These are phyloP conservation scores for Cyphomyrmex costatus DNA, from an alignment of 1,140 invertebrate genomes.

Conservation along the genomic window DNA sequence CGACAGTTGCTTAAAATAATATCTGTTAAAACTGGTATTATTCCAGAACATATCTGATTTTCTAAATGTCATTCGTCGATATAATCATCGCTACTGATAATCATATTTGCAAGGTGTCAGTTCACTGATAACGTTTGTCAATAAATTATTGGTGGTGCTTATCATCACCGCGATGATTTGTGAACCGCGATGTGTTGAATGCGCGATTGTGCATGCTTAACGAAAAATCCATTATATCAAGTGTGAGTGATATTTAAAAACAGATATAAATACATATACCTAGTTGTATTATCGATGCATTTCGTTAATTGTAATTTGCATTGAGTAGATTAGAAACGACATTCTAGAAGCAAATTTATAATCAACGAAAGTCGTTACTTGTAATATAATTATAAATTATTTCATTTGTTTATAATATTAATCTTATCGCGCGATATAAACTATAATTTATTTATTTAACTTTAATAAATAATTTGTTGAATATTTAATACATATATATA, in stretches of 20 bases:
- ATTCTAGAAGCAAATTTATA: background rate
- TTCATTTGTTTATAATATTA: background rate
- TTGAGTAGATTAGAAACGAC: background rate
- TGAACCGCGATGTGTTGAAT: conserved; percentile 28
- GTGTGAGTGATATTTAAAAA: conserved; percentile 12
- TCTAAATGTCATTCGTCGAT: conserved; percentile 30
- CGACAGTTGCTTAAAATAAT: background rate
- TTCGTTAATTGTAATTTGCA: background rate
- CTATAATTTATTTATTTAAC: background rate
- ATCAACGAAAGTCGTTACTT: background rate
- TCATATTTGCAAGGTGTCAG: conserved; percentile 53
- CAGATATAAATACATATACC: background rate
- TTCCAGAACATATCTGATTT: conserved; percentile 15
- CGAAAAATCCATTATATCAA: conserved; percentile 38
- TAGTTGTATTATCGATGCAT: background rate
- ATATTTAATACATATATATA: conserved; percentile 14
- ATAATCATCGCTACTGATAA: conserved; percentile 7
- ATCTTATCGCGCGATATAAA: background rate
- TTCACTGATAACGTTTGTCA: conserved; percentile 45
- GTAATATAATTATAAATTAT: background rate
- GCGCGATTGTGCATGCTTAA: conserved; percentile 36
- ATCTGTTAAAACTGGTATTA: background rate
- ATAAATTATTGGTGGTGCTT: conserved; percentile 56
- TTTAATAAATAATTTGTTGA: background rate
- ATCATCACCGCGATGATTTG: conserved; percentile 34